A percentile compares a stretch with the other conserved stretches of the same genome.
phyloP scores from a whole-genome alignment of 2,113 vertebrate genomes.

The Gopherus flavomarginatus region DNA sequence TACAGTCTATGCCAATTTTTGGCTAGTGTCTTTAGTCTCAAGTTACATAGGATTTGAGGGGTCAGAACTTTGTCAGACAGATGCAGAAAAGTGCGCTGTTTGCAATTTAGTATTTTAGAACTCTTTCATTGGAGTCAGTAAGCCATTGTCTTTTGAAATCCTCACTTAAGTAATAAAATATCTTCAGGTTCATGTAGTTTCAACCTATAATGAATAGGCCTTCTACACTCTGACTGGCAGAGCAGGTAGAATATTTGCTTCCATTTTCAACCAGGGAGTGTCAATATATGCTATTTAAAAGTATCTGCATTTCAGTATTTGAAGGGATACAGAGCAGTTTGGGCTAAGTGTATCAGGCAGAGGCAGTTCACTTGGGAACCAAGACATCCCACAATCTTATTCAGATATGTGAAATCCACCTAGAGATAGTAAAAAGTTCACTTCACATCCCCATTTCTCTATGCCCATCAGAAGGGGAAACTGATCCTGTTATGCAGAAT shows the following conservation, averaged over 20 bases:
- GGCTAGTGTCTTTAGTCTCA: background rate
- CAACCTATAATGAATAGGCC: background rate
- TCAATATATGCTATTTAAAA: background rate
- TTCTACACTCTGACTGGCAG: background rate
- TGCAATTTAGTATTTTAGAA: background rate
- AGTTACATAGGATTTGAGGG: background rate
- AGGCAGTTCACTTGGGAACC: background rate
- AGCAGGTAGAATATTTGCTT: background rate
- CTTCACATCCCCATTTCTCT: background rate
- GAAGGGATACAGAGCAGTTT: background rate
- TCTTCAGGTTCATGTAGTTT: background rate
- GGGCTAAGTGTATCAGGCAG: background rate
- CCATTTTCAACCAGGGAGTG: background rate
- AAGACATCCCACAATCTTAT: background rate
- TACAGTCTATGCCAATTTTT: background rate
- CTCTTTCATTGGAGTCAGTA: background rate
- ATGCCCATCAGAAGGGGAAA: background rate
- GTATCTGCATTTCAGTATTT: background rate
- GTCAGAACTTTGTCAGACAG: background rate
- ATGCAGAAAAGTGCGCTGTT: background rate
- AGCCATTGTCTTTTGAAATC: background rate
- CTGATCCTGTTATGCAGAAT: background rate
- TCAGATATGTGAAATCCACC: background rate
- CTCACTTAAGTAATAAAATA: background rate
- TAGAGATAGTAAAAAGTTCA: background rate